These are phyloP conservation scores for Peromyscus maniculatus DNA, from an alignment of 2,113 vertebrate genomes.

Conservation along the genomic window DNA sequence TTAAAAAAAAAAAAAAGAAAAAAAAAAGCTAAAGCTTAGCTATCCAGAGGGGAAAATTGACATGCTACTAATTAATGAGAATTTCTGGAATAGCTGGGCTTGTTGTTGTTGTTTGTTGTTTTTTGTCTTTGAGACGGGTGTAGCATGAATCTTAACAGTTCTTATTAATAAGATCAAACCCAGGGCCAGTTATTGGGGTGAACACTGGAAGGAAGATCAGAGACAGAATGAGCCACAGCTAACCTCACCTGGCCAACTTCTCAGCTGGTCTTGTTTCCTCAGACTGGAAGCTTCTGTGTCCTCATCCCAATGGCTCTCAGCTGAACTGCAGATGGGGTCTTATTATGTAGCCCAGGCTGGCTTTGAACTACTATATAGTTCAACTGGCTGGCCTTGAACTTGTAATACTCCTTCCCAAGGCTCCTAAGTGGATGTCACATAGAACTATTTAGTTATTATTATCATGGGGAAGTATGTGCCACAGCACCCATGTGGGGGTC, in stretches of 20 bases:
- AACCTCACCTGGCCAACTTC: too few species aligned
- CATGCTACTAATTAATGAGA: constrained; percentile 21
- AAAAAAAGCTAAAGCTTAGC: background rate
- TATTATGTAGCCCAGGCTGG: background rate
- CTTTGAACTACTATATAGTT: background rate
- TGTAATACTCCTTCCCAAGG: background rate
- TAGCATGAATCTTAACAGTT: too few species aligned
- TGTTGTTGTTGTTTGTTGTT: background rate
- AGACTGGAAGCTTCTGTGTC: too few species aligned
- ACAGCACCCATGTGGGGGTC: background rate
- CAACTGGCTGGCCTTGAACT: background rate
- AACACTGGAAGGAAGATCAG: too few species aligned
- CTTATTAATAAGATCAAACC: too few species aligned
- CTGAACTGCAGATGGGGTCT: background rate
- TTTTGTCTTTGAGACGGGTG: background rate
- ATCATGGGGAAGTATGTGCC: too few species aligned
- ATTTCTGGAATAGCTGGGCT: constrained; percentile 21
- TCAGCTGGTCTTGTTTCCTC: too few species aligned
- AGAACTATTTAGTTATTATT: background rate
- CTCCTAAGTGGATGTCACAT: too few species aligned
- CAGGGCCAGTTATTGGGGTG: too few species aligned
- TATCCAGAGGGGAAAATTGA: constrained; percentile 50
- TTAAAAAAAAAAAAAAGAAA: background rate
- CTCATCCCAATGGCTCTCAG: too few species aligned
- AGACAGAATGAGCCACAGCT: too few species aligned